These are phyloP conservation scores for Caerostris darwini DNA, from an alignment of 1,140 invertebrate species.

Conservation along the genomic window DNA sequence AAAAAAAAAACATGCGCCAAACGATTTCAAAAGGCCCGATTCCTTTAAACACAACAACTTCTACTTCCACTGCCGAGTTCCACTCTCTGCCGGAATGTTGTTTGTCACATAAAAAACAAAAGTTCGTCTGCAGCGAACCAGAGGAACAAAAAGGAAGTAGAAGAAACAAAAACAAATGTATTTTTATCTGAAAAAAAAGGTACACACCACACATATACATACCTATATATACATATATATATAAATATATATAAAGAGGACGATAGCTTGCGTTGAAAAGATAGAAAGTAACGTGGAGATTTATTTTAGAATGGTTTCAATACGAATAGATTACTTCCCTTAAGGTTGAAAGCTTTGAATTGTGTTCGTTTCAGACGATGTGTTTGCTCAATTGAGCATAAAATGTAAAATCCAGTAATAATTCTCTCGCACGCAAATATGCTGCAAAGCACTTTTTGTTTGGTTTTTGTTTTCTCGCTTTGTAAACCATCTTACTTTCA, in stretches of 20 bases:
- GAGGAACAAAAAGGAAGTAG: not conserved
- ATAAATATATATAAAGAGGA: not conserved
- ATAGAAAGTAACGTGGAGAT: not conserved
- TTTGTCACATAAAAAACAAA: conserved; percentile 32
- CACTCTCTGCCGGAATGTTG: not conserved
- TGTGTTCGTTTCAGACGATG: not conserved
- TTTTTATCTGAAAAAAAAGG: too few species aligned
- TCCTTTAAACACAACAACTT: conserved; percentile 43
- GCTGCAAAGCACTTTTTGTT: not conserved
- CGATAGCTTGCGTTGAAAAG: not conserved
- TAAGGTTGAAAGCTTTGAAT: not conserved
- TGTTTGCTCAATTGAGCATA: conserved; percentile 1
- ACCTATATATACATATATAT: too few species aligned
- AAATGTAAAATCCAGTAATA: not conserved
- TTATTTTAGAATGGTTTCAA: not conserved
- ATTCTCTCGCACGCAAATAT: not conserved
- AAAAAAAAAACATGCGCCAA: not conserved
- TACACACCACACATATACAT: too few species aligned
- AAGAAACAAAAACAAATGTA: too few species aligned
- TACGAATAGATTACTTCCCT: conserved; percentile 15
- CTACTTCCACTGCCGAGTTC: not conserved
- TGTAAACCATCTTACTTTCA: not conserved
- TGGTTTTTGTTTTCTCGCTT: not conserved
- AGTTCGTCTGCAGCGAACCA: not conserved
- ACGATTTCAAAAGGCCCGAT: conserved; percentile 5